Evolutionary conservation across 2,888 invertebrate genomes (phyloP), one percentile per base, ranked within the genome.

Genomic region (Leucoptera coffeella): DNA sequence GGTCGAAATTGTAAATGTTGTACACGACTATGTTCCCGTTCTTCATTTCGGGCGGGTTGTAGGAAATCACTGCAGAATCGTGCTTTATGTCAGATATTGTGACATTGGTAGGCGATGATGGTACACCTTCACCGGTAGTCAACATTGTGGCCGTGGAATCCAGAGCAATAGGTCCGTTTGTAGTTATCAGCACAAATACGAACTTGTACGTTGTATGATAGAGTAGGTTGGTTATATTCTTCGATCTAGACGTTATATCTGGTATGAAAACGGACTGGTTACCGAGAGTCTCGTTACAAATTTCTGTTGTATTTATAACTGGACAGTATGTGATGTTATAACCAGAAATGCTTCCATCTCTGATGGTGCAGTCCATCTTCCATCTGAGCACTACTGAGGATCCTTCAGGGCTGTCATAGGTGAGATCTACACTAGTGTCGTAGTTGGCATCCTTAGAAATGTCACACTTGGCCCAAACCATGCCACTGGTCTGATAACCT

Each of bases 391-490:
- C 65, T n/a, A 84, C 75, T 13, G 53, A 69, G 14, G 26, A 22
- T 5, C 22, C 13, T 10, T 19, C n/a, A 4, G 22, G 22, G 8
- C n/a, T 22, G 5, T 22, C 21, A 22, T 27, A 14, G 6, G 15
- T 14, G 2, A 27, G 22, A 3, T 11, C 11, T 6, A 21, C 22
- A 4, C 14, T 14, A 12, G 22, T 27, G 15, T 22, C 26, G 15
- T 27, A 27, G 20, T 27, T 27, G n/a, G 14, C 56, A 38, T 62
- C 64, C 39, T 54, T 61, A 20, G 65, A 61, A 39, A 69, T 67
- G 25, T 65, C 64, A 47, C 91, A 91, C 17, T 77, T 75, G 7
- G 87, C 82, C 90, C 90, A 90, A 8, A 80, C 74, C 82, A 91
- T 86, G 2, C 90, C 90, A 45, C 88, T 88, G 36, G 86, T 88